Base-by-base conservation (phyloP, 2,797 vertebrate species). In the Lepus oiostolus region DNA sequence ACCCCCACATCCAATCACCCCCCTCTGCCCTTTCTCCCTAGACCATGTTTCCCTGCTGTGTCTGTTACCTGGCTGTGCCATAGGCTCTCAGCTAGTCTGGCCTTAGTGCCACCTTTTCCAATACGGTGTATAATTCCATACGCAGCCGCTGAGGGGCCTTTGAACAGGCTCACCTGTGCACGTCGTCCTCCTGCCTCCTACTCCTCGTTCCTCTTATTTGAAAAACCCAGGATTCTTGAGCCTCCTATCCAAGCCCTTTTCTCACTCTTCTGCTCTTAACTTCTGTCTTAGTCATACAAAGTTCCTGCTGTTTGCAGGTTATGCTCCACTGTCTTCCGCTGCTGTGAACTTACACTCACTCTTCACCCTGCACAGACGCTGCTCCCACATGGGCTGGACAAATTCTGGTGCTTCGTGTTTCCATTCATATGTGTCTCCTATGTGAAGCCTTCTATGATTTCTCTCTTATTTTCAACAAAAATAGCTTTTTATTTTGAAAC, bases 401-500 rank as follows among this genome's bases (percentile, higher is more conserved):
- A n/a, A 80, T 84, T 80, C 79, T 54, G 81, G 17, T 71, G 24
- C 17, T 93, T 72, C 70, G 63, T 80, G 62, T 84, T 85, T 95
- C 42, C 58, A 5, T 75, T 81, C 83, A 28, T 19, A 11, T 70
- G 3, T 70, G 16, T 75, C 60, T 88, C 68, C 67, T 75, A 50
- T 70, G 54, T 82, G 22, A 77, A 75, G 24, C 24, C 28, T 82
- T 88, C 47, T 81, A n/a, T 86, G 11, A 80, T 88, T 88, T 91
- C 17, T 81, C 79, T 71, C 26, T 63, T 14, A 38, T 85, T 91
- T 88, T 76, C n/a, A 85, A 70, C 32, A 80, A 93, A 87, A 81
- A 68, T 83, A 52, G n/a, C 47, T 92, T 94, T 95, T 58, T 35
- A 63, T 72, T 77, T 95, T 74, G 50, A 83, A 82, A 79, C 42